Base-by-base conservation (phyloP, 2,888 invertebrate species). In the Watsonalla cultraria region DNA sequence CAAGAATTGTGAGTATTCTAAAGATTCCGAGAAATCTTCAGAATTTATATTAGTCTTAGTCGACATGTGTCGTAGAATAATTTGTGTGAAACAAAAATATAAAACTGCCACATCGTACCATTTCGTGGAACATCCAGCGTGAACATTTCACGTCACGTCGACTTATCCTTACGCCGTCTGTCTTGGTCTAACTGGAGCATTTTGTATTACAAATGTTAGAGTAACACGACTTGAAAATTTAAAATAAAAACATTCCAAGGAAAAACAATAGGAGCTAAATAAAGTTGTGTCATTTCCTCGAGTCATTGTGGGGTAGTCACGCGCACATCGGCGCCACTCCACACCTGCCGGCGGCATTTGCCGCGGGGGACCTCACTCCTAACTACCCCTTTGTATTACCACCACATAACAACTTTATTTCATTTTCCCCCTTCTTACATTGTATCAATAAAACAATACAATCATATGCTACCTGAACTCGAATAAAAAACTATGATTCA, bases 291-390 rank as follows among this genome's bases (percentile, higher is more conserved):
- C 60, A 72, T 76, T 80, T 75, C 68, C 68, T 57, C 58, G 60
- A 70, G 75, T 75, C 73, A 84, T 83, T 81, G 80, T 81, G 78
- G 76, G 70, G 72, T 69, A 79, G 83, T 82, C 82, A 82, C 80
- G 83, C 76, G 77, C 79, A 71, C 70, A 68, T 70, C 65, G 67
- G 68, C 74, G 65, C 60, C 68, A 72, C 70, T 70, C 67, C 66
- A 72, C 82, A 84, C 82, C 85, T 84, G 85, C 75, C 83, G 72
- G 64, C 72, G 67, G 73, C 80, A 80, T 74, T 80, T 70, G 74
- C 80, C 80, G 63, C 79, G 56, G 62, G 81, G 80, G 80, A 80
- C 67, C 72, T 58, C 70, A 63, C 73, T 74, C 70, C 70, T 74
- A 84, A 82, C 80, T 78, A 78, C 81, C 80, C 74, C 74, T 81